Conservation (phyloP, 2,113 vertebrate genomes). For the Tichodroma muraria region DNA sequence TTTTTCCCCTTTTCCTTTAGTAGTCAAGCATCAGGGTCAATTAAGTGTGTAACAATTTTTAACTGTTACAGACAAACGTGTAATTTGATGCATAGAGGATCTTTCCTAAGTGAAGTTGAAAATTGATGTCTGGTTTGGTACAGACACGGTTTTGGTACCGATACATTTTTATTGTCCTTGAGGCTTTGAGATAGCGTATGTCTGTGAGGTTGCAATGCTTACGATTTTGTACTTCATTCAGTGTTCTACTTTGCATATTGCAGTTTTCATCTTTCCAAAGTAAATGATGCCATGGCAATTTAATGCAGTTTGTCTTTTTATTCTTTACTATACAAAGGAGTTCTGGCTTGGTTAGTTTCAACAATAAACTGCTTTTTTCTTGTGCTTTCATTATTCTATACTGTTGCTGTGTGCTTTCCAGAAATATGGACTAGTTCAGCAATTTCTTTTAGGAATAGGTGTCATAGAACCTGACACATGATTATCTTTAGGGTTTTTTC, state of each 20-base stretch:
- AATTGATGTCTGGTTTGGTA: background rate
- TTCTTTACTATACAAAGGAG: slow-evolving; percentile 7
- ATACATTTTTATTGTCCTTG: background rate
- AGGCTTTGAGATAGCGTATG: background rate
- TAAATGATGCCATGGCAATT: background rate
- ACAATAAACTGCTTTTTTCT: slow-evolving; percentile 36
- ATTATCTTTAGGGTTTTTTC: slow-evolving; percentile 33
- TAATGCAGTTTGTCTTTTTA: background rate
- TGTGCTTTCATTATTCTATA: slow-evolving; percentile 44
- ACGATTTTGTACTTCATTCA: background rate
- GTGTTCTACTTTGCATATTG: background rate
- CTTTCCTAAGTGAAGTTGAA: background rate
- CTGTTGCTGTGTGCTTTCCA: slow-evolving; percentile 24
- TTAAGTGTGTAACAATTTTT: background rate
- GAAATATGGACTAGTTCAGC: slow-evolving; percentile 61
- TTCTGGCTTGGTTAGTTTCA: slow-evolving; percentile 15
- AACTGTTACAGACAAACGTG: background rate
- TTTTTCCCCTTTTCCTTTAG: background rate
- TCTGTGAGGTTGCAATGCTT: background rate
- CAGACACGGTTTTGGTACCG: background rate
- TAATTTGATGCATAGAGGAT: background rate
- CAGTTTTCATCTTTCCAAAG: background rate
- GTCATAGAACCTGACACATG: slow-evolving; percentile 27
- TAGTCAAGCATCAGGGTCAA: background rate
- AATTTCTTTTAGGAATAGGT: slow-evolving; percentile 48